A percentile compares a stretch with the other conserved stretches of the same genome.
These are phyloP conservation scores for Macrosteles quadrilineatus DNA, from an alignment of 1,140 invertebrate genomes.

Conservation along the genomic window DNA sequence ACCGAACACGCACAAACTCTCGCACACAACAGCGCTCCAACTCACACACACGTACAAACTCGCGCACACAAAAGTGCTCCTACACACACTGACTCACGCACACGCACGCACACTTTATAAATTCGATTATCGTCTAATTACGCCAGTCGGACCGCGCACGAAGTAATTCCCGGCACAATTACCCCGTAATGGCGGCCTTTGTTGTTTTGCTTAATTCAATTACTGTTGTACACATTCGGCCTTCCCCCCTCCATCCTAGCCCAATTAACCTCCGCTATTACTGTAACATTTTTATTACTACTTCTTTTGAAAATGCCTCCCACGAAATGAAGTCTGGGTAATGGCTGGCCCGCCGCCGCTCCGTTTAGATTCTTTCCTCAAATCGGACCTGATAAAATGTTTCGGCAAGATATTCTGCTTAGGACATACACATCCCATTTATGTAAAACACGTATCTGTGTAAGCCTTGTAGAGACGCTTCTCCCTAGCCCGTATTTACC, in stretches of 20 bases:
- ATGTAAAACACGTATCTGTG: no score
- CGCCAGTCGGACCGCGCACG: not conserved
- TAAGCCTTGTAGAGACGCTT: no score
- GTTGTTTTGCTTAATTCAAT: slow-evolving; percentile 27
- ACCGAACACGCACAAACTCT: no score
- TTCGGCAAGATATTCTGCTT: no score
- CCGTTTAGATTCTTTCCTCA: no score
- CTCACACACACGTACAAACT: slow-evolving; percentile 2
- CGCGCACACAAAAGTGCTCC: not conserved
- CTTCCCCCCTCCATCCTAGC: slow-evolving; percentile 11
- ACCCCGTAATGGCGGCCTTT: slow-evolving; percentile 13
- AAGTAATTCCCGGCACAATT: slow-evolving; percentile 24
- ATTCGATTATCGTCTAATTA: not conserved
- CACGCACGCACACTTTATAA: slow-evolving; percentile 9
- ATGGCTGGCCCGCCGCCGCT: no score
- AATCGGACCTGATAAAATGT: no score
- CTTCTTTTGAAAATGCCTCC: not conserved
- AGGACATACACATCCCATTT: no score
- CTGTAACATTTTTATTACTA: slow-evolving; percentile 24
- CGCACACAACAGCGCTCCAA: no score
- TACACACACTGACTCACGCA: not conserved
- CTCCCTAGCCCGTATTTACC: no score
- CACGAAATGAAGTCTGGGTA: not conserved
- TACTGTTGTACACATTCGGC: slow-evolving; percentile 15
- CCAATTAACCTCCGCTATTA: slow-evolving; percentile 9